Conservation (phyloP, 2,797 vertebrate genomes). For the Arctocebus calabarensis region DNA sequence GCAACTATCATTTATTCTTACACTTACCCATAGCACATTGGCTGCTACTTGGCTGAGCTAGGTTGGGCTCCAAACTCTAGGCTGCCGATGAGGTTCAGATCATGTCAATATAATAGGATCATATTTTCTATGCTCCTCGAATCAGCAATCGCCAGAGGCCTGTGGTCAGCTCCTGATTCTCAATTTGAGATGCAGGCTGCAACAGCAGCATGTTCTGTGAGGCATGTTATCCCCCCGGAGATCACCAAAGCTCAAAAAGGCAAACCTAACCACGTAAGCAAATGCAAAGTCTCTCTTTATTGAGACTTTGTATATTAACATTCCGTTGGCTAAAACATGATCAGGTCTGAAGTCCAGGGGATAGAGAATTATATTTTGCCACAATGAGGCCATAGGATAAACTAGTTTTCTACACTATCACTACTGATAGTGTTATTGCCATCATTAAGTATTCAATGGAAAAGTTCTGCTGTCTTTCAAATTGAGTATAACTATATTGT, state of each 20-base stretch:
- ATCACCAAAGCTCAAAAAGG: neutral
- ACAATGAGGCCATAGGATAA: neutral
- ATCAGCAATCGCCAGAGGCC: neutral
- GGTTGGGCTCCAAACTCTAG: neutral
- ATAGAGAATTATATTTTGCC: neutral
- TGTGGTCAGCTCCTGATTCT: neutral
- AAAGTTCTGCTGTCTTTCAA: neutral
- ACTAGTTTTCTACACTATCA: neutral
- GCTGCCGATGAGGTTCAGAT: neutral
- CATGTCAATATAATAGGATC: neutral
- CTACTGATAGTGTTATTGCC: neutral
- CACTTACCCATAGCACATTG: rapidly evolving
- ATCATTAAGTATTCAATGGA: neutral
- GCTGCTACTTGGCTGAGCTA: neutral
- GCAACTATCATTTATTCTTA: neutral
- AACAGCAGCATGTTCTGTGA: neutral
- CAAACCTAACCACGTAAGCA: neutral
- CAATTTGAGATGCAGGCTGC: neutral
- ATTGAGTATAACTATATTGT: neutral
- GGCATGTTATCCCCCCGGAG: neutral
- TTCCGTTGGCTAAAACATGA: neutral
- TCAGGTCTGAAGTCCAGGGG: neutral
- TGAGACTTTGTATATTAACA: neutral
- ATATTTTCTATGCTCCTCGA: neutral
- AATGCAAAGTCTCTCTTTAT: neutral